Evolutionary conservation across 1,140 invertebrate species (phyloP), one percentile per base, ranked within the genome.

Genomic region (Saccostrea echinata): DNA sequence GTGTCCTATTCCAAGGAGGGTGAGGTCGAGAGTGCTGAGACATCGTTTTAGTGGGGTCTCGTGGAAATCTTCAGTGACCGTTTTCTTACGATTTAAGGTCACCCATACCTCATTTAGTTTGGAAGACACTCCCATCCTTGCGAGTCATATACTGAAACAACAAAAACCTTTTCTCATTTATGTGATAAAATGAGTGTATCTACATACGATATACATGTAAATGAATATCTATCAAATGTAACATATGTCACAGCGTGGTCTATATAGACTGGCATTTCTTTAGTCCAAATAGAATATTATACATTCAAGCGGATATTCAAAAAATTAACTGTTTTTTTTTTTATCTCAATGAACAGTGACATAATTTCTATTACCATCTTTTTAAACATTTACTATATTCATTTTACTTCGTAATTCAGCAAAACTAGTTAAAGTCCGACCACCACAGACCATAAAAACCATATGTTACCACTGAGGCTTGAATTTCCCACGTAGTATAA

Each of bases 1-100:
- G 94, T 98, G 98, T 9, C 98, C 98, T 52, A 99, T 97, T 84
- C 98, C 98, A 97, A 95, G 97, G 64, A 99, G 95, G 12, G 92
- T 93, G 52, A 94, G 91, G 94, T 99, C 98, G 90, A 98, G 97
- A 13, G 98, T 98, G 87, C 97, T 97, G 12, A 99, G 96, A 93
- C 98, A 99, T 92, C 98, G 95, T 91, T 98, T 98, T 76, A 99
- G 95, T 3, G 97, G 97, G 0, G 93, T 94, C 30, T 93, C 98
- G 51, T 98, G 95, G 80, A 98, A 95, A 21, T 97, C 97, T 51
- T 96, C 96, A 35, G 90, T 89, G 1, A 94, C 86, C 9, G 92
- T 93, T 85, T 94, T 94, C 88, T 93, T 94, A 81, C 94, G 89
- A 53, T 90, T 93, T 0, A 93, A 83, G 16, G 88, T 92, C 4